Conservation (phyloP, 2,797 vertebrate genomes). For the Pseudocheirus occidentalis region DNA sequence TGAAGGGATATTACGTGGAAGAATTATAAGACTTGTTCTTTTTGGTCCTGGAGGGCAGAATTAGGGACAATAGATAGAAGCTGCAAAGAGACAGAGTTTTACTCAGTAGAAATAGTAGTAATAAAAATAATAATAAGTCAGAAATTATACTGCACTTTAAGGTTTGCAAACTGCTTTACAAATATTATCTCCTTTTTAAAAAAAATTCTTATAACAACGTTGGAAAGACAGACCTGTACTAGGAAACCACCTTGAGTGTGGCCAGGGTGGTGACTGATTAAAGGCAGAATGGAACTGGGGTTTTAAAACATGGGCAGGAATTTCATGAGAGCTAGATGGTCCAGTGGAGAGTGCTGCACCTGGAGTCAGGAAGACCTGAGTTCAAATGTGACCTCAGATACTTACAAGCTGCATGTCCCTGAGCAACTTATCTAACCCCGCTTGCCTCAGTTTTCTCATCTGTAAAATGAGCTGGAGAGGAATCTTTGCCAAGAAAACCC, state of each 20-base stretch:
- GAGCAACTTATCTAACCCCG: background rate
- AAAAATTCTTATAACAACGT: background rate
- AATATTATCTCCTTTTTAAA: background rate
- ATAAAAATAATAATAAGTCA: background rate
- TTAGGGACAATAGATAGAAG: background rate
- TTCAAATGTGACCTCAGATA: background rate
- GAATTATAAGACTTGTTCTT: background rate
- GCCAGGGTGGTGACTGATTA: background rate
- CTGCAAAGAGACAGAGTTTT: background rate
- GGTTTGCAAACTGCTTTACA: background rate
- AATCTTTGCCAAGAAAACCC: background rate
- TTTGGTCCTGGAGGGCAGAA: background rate
- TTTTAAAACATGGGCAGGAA: constrained; percentile 3
- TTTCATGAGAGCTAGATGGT: background rate
- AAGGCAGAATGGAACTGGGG: background rate
- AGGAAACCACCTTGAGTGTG: background rate
- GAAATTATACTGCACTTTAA: background rate
- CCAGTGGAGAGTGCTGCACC: background rate
- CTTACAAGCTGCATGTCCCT: background rate
- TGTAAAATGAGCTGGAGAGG: background rate
- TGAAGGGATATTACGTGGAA: background rate
- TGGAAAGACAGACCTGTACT: background rate
- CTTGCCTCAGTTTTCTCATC: background rate
- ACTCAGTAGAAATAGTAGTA: background rate
- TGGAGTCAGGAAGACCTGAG: background rate